phyloP scores from a whole-genome alignment of 2,113 vertebrate species.

The Chlamydotis undulata region DNA sequence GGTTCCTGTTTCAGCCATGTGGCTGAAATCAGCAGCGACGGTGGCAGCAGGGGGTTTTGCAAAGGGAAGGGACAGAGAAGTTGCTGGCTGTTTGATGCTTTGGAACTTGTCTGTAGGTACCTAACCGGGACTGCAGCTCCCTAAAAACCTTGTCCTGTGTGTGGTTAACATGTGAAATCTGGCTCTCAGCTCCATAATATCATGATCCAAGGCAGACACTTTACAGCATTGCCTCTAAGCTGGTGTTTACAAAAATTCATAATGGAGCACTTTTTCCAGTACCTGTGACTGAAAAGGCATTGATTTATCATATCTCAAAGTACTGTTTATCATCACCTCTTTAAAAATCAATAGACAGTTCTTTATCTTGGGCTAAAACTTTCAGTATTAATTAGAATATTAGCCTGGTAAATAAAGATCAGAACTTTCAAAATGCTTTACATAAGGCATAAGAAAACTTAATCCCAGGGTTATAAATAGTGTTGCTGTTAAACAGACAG shows the following conservation, averaged over 20 bases:
- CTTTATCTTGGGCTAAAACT: not conserved
- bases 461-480: not conserved
- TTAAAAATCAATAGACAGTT: not conserved
- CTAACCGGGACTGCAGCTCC: not conserved
- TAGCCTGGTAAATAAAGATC: slow-evolving; percentile 33
- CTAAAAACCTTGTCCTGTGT: not conserved
- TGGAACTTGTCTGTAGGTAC: not conserved
- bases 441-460: not conserved
- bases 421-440: not conserved
- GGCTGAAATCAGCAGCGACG: not conserved
- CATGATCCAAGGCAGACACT: not conserved
- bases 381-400: slow-evolving; percentile 18
- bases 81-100: not conserved
- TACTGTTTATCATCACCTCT: not conserved
- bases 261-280: not conserved
- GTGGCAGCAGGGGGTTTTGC: not conserved
- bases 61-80: not conserved
- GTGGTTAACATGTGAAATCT: not conserved
- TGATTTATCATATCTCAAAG: not conserved
- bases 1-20: not conserved
- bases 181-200: not conserved
- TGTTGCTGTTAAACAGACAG: not conserved
- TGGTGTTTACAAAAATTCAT: not conserved
- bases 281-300: not conserved
- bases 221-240: not conserved